These are phyloP conservation scores for Cantharis rufa DNA, from an alignment of 2,888 invertebrate species.

Conservation along the genomic window DNA sequence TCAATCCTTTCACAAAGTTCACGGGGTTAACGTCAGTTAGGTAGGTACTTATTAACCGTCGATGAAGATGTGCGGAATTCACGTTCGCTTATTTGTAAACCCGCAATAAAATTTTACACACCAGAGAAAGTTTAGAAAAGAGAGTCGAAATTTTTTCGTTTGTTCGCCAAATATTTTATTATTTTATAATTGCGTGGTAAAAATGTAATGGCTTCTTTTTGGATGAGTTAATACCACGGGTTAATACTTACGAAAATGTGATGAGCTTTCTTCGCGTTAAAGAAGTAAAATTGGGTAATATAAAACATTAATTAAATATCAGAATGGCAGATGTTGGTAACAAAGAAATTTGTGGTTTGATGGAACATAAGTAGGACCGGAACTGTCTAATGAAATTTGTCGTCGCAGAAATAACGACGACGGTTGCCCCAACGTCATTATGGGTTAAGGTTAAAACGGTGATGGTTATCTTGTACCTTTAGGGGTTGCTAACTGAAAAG, in stretches of 20 bases:
- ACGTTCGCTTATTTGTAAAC: background rate
- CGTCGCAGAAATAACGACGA: background rate
- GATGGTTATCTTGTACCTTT: background rate
- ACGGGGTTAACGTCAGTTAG: background rate
- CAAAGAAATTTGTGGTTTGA: background rate
- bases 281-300: background rate
- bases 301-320: background rate
- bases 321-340: background rate
- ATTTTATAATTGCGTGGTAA: background rate
- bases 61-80: background rate
- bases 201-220: background rate
- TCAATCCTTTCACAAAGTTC: background rate
- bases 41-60: background rate
- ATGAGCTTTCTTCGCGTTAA: background rate
- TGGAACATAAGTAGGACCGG: background rate
- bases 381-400: background rate
- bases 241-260: background rate
- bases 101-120: background rate
- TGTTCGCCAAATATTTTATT: background rate
- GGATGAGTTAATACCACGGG: background rate
- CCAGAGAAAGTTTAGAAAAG: background rate
- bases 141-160: background rate
- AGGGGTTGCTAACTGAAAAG: background rate
- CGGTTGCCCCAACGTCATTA: background rate
- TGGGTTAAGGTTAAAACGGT: background rate